phyloP scores from a whole-genome alignment of 2,888 invertebrate genomes.

The Drepanosiphum platanoidis region DNA sequence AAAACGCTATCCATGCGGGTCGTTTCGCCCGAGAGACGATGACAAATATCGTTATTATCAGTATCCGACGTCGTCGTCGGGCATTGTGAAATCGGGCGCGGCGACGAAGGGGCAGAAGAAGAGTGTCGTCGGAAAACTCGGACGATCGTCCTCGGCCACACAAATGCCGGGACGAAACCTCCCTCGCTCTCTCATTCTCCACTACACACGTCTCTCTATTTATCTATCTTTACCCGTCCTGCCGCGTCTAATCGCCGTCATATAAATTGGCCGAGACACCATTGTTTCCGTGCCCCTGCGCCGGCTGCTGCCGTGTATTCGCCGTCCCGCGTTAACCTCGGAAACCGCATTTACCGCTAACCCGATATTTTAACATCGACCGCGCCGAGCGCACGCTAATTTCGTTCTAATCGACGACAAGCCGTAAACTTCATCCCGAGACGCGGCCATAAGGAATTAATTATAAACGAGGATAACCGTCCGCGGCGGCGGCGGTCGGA shows the following conservation, averaged over 20 bases:
- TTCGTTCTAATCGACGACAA: constrained; percentile 19
- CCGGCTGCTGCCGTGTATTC: no score
- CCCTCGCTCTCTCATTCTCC: not conserved
- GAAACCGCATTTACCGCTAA: constrained; percentile 16
- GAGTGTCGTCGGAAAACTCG: constrained; percentile 4
- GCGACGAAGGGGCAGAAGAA: not conserved
- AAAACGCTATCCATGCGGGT: no score
- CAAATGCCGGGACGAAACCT: not conserved
- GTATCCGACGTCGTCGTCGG: not conserved
- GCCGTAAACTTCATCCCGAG: not conserved
- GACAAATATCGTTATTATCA: not conserved
- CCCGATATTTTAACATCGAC: not conserved
- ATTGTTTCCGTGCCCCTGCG: not conserved
- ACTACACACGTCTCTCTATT: not conserved
- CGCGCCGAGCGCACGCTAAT: not conserved
- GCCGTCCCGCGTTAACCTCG: not conserved
- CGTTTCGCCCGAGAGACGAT: not conserved
- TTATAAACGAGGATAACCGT: not conserved
- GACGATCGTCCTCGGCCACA: not conserved
- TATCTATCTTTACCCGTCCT: not conserved
- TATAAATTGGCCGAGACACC: not conserved
- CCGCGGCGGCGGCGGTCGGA: not conserved
- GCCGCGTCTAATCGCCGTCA: constrained; percentile 19
- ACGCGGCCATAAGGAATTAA: not conserved
- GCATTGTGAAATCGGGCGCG: not conserved